Percentiles rank a stretch among this genome's conserved stretches.
Evolutionary conservation across 1,140 invertebrate genomes (phyloP).

Genomic region (Drosophila gunungcola): DNA sequence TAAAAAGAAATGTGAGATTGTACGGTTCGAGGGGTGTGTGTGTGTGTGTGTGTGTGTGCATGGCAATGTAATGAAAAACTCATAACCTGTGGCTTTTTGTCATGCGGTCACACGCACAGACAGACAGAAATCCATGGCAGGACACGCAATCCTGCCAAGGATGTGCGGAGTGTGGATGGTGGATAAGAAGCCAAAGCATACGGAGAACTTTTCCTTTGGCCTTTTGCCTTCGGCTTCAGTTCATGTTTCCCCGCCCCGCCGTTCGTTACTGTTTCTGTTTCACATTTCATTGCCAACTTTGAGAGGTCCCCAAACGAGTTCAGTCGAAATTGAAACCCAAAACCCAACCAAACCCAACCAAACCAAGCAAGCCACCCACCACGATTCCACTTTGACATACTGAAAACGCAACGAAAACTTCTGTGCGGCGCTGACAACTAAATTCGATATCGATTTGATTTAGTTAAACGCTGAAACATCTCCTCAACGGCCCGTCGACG

Average conservation of each 20-base stretch:
- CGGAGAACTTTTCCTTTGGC: conserved; percentile 36
- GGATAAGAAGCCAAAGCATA: conserved; percentile 16
- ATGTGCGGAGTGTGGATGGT: too few relatives aligned
- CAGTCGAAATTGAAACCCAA: conserved; percentile 72
- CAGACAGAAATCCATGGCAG: conserved; percentile 32
- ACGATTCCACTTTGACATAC: conserved; percentile 49
- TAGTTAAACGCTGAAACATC: conserved; percentile 72
- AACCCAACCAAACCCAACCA: conserved; percentile 18
- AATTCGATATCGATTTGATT: conserved; percentile 82
- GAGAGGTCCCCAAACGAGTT: conserved; percentile 50
- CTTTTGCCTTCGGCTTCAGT: conserved; percentile 33
- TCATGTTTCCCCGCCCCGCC: background rate
- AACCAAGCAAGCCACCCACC: background rate
- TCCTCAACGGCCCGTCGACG: conserved; percentile 31
- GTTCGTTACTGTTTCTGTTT: conserved; percentile 56
- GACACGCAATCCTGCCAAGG: conserved; percentile 32
- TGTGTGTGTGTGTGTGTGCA: conserved; percentile 13
- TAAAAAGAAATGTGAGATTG: conserved; percentile 39
- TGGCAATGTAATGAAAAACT: conserved; percentile 74
- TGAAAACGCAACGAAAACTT: conserved; percentile 60
- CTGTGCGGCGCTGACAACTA: conserved; percentile 70
- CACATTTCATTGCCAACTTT: conserved; percentile 67
- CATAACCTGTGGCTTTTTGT: conserved; percentile 79
- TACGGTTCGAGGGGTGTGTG: background rate
- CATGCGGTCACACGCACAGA: conserved; percentile 73